A percentile compares a stretch with the other conserved stretches of the same genome.
Evolutionary conservation across 1,140 invertebrate genomes (phyloP).

Genomic region (Aphis craccivora): DNA sequence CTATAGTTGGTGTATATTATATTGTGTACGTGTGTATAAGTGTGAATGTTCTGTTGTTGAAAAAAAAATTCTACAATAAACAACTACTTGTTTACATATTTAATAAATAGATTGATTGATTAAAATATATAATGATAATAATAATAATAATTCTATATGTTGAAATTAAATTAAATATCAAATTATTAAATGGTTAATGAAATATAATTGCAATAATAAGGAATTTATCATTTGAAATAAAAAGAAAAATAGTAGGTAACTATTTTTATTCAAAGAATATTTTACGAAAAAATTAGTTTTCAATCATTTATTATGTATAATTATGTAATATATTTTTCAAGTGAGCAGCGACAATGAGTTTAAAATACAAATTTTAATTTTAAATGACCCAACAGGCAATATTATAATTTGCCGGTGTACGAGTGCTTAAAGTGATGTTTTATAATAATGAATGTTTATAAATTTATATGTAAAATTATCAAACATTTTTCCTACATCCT

Average conservation of each 20-base stretch:
- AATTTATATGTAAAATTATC: not conserved
- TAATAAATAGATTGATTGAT: not conserved
- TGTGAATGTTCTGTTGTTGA: constrained; percentile 29
- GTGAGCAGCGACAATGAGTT: constrained; percentile 25
- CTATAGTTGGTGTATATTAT: not conserved
- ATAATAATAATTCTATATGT: constrained; percentile 7
- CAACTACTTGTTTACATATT: not conserved
- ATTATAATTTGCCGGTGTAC: not conserved
- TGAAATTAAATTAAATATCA: constrained; percentile 7
- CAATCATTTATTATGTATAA: constrained; percentile 6
- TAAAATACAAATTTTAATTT: constrained; percentile 28
- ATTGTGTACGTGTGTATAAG: not conserved
- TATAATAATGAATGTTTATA: constrained; percentile 11
- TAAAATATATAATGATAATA: constrained; percentile 18
- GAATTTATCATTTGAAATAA: not conserved
- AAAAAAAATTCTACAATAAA: not conserved
- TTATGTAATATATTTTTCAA: constrained; percentile 24
- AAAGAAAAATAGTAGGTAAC: not conserved
- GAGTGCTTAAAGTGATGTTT: constrained; percentile 18
- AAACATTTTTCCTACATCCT: not conserved
- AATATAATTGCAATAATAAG: constrained; percentile 1
- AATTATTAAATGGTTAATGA: constrained; percentile 3
- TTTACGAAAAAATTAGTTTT: constrained; percentile 17
- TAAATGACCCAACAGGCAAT: not conserved
- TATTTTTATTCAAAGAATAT: constrained; percentile 21